Evolutionary conservation across 2,113 vertebrate species (phyloP).

Genomic region (Sterrhoptilus dennistouni): DNA sequence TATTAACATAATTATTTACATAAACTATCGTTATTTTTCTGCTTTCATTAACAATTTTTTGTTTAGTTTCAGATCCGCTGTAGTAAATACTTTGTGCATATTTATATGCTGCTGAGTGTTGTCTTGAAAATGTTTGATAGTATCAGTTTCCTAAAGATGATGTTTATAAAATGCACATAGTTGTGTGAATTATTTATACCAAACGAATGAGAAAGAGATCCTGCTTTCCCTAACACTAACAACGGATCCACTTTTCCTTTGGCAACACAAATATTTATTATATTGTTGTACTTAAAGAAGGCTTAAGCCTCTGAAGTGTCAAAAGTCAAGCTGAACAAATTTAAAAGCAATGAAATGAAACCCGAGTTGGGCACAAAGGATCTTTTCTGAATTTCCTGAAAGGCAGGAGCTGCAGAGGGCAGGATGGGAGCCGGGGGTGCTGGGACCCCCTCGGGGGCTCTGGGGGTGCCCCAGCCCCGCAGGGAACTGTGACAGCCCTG

Average conservation of each 20-base stretch:
- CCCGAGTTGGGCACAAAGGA: constrained; percentile 70
- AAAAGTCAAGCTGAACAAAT: constrained; percentile 78
- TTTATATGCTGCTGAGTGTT: constrained; percentile 42
- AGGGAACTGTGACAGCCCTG: rapidly evolving
- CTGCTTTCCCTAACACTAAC: constrained; percentile 52
- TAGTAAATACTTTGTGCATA: constrained; percentile 44
- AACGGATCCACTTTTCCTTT: constrained; percentile 59
- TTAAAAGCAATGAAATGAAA: constrained; percentile 75
- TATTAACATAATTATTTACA: constrained; percentile 63
- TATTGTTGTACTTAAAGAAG: constrained; percentile 59
- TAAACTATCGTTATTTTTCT: constrained; percentile 55
- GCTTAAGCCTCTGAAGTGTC: constrained; percentile 66
- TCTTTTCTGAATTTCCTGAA: constrained; percentile 69
- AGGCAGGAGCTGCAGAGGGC: constrained; percentile 55
- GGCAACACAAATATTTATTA: constrained; percentile 75
- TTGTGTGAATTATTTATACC: constrained; percentile 71
- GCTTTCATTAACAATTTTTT: constrained; percentile 64
- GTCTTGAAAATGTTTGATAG: constrained; percentile 65
- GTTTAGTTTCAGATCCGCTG: constrained; percentile 34
- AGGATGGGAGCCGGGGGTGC: constrained; percentile 29
- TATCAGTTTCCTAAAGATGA: constrained; percentile 58
- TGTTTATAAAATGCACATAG: constrained; percentile 67
- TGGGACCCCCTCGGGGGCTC: too few species aligned
- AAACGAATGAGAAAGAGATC: constrained; percentile 65
- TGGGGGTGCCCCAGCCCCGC: too few species aligned